phyloP scores from a whole-genome alignment of 2,113 vertebrate species.

The Meles meles region DNA sequence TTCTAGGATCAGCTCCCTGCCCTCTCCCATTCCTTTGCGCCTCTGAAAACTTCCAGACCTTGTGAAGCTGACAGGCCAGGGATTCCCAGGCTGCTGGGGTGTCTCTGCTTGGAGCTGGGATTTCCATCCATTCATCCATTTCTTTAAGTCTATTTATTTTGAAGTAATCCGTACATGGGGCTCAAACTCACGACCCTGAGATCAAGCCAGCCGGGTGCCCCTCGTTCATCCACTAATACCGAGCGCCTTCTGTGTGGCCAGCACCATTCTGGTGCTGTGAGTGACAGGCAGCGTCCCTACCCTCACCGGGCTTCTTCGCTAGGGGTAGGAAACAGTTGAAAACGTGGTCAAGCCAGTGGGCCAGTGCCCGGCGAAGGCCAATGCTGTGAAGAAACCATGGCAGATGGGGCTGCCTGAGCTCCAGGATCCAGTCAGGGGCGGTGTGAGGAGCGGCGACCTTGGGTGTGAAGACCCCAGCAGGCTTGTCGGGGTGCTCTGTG shows the following conservation, averaged over 20 bases:
- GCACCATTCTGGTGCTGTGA: background rate
- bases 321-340: background rate
- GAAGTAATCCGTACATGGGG: background rate
- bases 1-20: background rate
- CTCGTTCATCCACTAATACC: background rate
- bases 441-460: background rate
- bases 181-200: background rate
- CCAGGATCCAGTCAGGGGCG: background rate
- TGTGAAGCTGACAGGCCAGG: background rate
- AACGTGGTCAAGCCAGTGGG: background rate
- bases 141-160: background rate
- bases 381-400: background rate
- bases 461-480: background rate
- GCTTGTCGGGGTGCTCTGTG: background rate
- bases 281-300: background rate
- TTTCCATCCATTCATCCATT: background rate
- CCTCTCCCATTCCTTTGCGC: background rate
- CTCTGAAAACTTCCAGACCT: background rate
- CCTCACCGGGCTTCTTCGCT: background rate
- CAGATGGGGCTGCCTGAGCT: background rate
- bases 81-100: background rate
- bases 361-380: background rate
- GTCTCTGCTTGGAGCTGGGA: background rate
- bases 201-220: background rate
- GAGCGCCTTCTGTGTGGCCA: rapidly evolving